Evolutionary conservation across 2,113 vertebrate species (phyloP), one percentile per base, ranked within the genome.

Genomic region (Macquaria australasica): DNA sequence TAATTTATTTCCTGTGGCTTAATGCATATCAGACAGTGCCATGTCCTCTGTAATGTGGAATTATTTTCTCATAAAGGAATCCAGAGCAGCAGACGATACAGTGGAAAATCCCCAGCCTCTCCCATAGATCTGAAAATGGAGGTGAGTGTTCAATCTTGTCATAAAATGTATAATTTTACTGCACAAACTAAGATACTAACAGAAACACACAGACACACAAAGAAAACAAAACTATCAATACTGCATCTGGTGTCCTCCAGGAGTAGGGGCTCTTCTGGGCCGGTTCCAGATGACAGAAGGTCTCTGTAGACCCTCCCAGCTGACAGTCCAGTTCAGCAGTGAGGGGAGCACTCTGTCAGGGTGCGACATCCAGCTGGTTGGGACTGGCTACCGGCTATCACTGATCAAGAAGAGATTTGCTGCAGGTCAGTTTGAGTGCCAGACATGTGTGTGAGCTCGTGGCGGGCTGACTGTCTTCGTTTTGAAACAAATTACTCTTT

Each of bases 371-470:
- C 97, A 99, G 93, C 97, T 99, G 16, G 96, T 97, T 0, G 98
- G 98, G 7, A 96, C 97, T 2, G 98, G 98, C 0, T 99, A 99
- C 89, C 96, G 98, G 82, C 98, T 99, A 87, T 99, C 98, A 28
- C 95, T 99, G 90, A 96, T 99, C 93, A 99, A 99, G 90, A 99
- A 99, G 95, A 97, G 98, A 90, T 99, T 99, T 77, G 97, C 98
- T 12, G 97, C 98, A 97, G 98, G 98, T 99, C 81, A 87, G 95
- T 83, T 56, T 55, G 12, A 70, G 68, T 20, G 10, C 74, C 62
- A 56, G 25, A 41, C 51, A 48, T 60, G n/a, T 59, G 2, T 48
- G 4, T 51, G 15, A 58, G 43, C 18, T 41, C 20, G 21, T 64
- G 1, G 5, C 23, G 4, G 8, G 23, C 28, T 18, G 51, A 41